Evolutionary conservation across 2,797 vertebrate species (phyloP).

Genomic region (Decapterus maruadsi): DNA sequence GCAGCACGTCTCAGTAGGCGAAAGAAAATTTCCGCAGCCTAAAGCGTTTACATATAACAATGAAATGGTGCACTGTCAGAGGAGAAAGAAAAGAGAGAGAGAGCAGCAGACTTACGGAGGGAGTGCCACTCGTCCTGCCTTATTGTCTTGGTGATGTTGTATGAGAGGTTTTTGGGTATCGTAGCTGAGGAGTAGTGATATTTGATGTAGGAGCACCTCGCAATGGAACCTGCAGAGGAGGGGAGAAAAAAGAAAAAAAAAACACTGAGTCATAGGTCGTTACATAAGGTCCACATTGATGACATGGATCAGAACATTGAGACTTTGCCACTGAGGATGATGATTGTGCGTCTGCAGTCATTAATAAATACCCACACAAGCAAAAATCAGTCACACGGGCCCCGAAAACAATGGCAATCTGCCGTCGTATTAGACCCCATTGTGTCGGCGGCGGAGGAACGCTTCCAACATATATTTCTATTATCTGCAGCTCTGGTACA

Average conservation of each 20-base stretch:
- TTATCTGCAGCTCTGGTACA: constrained; percentile 33
- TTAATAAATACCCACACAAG: constrained; percentile 26
- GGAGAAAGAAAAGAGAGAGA: not conserved
- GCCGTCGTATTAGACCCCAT: constrained; percentile 6
- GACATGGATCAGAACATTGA: not conserved
- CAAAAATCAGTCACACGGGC: constrained; percentile 17
- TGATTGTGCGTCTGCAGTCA: constrained; percentile 23
- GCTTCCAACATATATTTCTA: constrained; percentile 34
- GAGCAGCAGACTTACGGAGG: constrained; percentile 90
- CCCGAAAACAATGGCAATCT: constrained; percentile 40
- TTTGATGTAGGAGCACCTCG: constrained; percentile 96
- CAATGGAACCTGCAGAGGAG: constrained; percentile 83
- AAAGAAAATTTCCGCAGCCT: not conserved
- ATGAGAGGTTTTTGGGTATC: constrained; percentile 97
- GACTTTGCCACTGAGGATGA: constrained; percentile 22
- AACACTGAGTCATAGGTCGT: constrained; percentile 4
- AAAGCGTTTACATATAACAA: not conserved
- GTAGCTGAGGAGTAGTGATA: constrained; percentile 98
- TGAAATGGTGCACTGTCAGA: not conserved
- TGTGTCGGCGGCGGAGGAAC: constrained; percentile 19
- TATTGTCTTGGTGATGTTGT: constrained; percentile 98
- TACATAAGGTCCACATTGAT: constrained; percentile 12
- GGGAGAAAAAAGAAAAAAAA: constrained; percentile 15
- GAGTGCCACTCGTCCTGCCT: constrained; percentile 99
- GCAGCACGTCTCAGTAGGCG: constrained; percentile 7